phyloP scores from a whole-genome alignment of 2,113 vertebrate genomes.

The Ploceus nigricollis region DNA sequence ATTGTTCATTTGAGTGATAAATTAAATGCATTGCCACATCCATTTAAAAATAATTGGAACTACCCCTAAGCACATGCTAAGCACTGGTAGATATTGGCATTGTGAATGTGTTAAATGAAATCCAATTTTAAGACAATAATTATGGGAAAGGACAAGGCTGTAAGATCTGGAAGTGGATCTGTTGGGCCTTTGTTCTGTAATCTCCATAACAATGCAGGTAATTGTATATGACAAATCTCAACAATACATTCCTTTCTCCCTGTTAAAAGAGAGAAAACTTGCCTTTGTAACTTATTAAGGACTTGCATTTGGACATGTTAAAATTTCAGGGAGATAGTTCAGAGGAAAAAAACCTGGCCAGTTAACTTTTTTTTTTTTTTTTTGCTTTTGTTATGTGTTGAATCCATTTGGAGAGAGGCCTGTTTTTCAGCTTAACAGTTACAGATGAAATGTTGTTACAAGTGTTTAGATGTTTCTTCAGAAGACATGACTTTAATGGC shows the following conservation, averaged over 20 bases:
- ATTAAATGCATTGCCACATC: not conserved
- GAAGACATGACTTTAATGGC: not conserved
- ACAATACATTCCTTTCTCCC: not conserved
- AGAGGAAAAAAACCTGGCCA: not conserved
- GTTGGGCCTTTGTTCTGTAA: conserved; percentile 1
- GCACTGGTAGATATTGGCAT: not conserved
- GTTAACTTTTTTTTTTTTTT: no score
- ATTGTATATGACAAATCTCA: conserved; percentile 5
- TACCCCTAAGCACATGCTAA: not conserved
- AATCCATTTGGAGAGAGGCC: not conserved
- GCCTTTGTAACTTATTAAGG: not conserved
- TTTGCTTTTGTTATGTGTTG: not conserved
- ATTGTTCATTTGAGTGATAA: not conserved
- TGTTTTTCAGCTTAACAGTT: not conserved
- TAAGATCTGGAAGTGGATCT: conserved; percentile 16
- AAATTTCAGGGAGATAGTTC: not conserved
- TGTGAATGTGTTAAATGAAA: not conserved
- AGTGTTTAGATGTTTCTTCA: not conserved
- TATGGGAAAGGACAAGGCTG: not conserved
- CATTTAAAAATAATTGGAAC: not conserved
- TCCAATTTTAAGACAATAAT: conserved; percentile 1
- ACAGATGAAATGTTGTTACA: not conserved
- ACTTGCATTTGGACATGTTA: not conserved
- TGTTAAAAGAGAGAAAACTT: not conserved
- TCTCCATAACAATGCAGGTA: conserved; percentile 35